Conservation (phyloP, 1,140 invertebrate species). For the Delia radicum region DNA sequence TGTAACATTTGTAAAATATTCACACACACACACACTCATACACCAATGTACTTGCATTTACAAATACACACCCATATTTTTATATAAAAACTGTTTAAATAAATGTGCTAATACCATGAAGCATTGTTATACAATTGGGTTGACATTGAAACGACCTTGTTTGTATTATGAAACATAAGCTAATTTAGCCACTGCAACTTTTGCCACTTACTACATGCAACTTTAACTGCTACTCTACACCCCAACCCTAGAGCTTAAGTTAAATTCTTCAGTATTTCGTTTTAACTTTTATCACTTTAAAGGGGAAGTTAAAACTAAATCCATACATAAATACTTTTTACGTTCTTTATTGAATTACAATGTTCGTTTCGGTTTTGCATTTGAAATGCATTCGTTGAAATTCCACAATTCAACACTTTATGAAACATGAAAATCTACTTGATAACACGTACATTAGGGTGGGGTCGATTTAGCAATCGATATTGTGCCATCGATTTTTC, state of each 20-base stretch:
- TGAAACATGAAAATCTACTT: not conserved
- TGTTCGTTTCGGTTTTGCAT: not conserved
- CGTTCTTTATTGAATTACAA: not conserved
- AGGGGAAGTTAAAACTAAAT: not conserved
- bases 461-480: too few relatives aligned
- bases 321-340: too few relatives aligned
- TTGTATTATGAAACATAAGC: conserved; percentile 19
- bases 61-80: too few relatives aligned
- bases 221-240: not conserved
- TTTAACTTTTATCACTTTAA: too few relatives aligned
- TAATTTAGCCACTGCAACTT: conserved; percentile 8
- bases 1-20: not conserved
- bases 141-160: conserved; percentile 28
- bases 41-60: too few relatives aligned
- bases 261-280: too few relatives aligned
- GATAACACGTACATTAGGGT: too few relatives aligned
- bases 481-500: too few relatives aligned
- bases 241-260: too few relatives aligned
- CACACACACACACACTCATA: too few relatives aligned
- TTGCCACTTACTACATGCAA: not conserved
- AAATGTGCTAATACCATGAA: too few relatives aligned
- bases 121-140: not conserved
- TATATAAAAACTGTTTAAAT: too few relatives aligned
- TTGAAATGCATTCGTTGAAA: not conserved
- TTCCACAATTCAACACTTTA: not conserved